phyloP scores from a whole-genome alignment of 2,888 invertebrate genomes.

The Philonicus albiceps region DNA sequence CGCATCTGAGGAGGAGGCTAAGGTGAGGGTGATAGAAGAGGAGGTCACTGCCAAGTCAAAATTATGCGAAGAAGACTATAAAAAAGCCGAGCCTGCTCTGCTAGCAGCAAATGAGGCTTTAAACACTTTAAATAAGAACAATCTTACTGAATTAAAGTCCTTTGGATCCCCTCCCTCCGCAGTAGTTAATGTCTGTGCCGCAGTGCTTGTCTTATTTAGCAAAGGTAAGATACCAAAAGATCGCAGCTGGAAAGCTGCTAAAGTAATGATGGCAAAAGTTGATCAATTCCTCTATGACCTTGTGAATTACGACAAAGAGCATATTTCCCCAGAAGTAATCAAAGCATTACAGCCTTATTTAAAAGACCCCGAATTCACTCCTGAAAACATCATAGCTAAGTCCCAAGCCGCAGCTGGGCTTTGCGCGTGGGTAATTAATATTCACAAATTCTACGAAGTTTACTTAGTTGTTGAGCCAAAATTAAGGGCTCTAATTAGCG shows the following conservation, averaged over 20 bases:
- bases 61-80: conserved; percentile 88
- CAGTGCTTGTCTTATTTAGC: conserved; percentile 85
- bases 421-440: conserved; percentile 95
- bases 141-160: conserved; percentile 92
- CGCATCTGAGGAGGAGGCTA: conserved; percentile 85
- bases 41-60: conserved; percentile 85
- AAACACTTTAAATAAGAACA: conserved; percentile 91
- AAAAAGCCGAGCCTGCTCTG: conserved; percentile 90
- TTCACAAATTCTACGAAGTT: conserved; percentile 87
- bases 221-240: conserved; percentile 88
- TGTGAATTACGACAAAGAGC: conserved; percentile 90
- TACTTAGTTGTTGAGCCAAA: conserved; percentile 94
- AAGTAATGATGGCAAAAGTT: conserved; percentile 89
- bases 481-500: conserved; percentile 81
- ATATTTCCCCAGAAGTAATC: conserved; percentile 86
- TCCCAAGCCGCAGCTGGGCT: conserved; percentile 92
- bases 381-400: conserved; percentile 83
- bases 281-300: conserved; percentile 86
- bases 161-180: conserved; percentile 91
- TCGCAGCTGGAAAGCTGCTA: conserved; percentile 90
- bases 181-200: conserved; percentile 85
- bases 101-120: conserved; percentile 89
- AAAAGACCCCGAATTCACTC: conserved; percentile 78
- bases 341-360: conserved; percentile 74
- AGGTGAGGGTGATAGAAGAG: conserved; percentile 88